These are phyloP conservation scores for Gambusia yucatana DNA, from an alignment of 2,797 vertebrate genomes.

Conservation along the genomic window DNA sequence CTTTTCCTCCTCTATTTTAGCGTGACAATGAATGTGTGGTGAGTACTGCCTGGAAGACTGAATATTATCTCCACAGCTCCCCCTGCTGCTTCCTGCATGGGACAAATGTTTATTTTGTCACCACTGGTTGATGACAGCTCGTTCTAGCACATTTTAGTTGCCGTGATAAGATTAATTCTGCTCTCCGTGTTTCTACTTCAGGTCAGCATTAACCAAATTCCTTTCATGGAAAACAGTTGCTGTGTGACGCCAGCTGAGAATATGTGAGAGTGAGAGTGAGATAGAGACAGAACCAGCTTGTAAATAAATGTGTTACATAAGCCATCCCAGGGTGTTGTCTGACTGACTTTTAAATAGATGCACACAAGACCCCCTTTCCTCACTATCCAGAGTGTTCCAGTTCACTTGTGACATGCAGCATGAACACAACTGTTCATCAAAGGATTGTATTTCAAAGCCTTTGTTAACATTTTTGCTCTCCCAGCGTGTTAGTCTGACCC, in stretches of 20 bases:
- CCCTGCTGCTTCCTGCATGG: constrained; percentile 51
- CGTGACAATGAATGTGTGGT: neutral
- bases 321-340: constrained; percentile 1
- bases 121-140: constrained; percentile 47
- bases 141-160: constrained; percentile 53
- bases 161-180: constrained; percentile 42
- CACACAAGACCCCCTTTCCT: constrained; percentile 16
- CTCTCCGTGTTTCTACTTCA: constrained; percentile 10
- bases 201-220: constrained; percentile 22
- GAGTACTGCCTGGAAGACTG: constrained; percentile 20
- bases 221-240: constrained; percentile 32
- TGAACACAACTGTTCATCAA: constrained; percentile 20
- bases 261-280: neutral
- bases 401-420: constrained; percentile 22
- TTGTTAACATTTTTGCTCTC: neutral
- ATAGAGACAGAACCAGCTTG: neutral
- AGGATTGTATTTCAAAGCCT: neutral
- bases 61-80: constrained; percentile 33
- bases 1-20: neutral
- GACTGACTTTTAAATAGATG: constrained; percentile 26
- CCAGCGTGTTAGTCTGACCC: too few relatives aligned
- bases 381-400: neutral
- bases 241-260: constrained; percentile 13
- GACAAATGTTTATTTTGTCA: constrained; percentile 37
- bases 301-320: constrained; percentile 45